A percentile compares a stretch with the other conserved stretches of the same genome.
phyloP scores from a whole-genome alignment of 2,797 vertebrate genomes.

The Pangasius djambal region DNA sequence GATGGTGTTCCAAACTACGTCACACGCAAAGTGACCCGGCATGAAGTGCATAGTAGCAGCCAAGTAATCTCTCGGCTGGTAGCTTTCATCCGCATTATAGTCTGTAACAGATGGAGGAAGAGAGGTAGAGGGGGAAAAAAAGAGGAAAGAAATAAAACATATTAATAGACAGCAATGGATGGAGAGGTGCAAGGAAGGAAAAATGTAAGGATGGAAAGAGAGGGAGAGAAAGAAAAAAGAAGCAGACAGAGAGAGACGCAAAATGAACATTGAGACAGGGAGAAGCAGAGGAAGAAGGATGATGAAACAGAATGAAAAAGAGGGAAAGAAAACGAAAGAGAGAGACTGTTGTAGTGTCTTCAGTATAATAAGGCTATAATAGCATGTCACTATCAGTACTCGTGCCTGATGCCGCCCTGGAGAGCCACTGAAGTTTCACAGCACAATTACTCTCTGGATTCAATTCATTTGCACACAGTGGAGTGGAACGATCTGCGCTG shows the following conservation, averaged over 20 bases:
- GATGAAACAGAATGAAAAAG: neutral
- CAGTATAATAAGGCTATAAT: constrained; percentile 29
- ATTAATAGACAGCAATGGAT: neutral
- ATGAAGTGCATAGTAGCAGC: constrained; percentile 99
- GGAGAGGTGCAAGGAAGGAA: neutral
- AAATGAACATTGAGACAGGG: too few species aligned
- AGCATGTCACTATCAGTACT: constrained; percentile 22
- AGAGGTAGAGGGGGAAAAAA: neutral
- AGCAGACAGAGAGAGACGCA: neutral
- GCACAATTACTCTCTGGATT: constrained; percentile 40
- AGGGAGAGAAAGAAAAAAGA: neutral
- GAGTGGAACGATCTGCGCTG: constrained; percentile 45
- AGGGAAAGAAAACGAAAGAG: neutral
- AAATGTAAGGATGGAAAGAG: neutral
- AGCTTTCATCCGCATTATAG: constrained; percentile 91
- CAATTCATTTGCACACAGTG: constrained; percentile 55
- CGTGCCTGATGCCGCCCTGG: constrained; percentile 19
- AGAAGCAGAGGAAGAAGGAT: neutral
- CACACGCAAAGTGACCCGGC: constrained; percentile 94
- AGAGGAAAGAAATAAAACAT: neutral
- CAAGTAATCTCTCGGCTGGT: constrained; percentile 92
- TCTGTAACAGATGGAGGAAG: constrained; percentile 69
- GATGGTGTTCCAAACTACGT: constrained; percentile 92
- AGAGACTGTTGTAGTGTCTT: constrained; percentile 22
- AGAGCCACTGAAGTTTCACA: constrained; percentile 28